phyloP scores from a whole-genome alignment of 2,113 vertebrate species.

The Istiophorus platypterus region DNA sequence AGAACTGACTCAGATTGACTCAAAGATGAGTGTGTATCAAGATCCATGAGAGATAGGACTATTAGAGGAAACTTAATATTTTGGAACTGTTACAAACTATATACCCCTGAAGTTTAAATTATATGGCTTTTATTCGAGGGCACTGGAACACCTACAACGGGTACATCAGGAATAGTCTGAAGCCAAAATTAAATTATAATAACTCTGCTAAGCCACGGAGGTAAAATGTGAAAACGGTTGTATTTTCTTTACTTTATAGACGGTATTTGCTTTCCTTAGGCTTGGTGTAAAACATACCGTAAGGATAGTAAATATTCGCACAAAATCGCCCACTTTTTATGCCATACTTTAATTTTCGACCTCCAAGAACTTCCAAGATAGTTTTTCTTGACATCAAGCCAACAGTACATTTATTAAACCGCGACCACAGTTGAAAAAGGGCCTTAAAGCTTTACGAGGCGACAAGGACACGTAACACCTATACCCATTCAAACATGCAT shows the following conservation, averaged over 20 bases:
- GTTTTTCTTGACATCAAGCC: not conserved
- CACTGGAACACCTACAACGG: not conserved
- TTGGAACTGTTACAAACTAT: not conserved
- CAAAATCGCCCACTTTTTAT: not conserved
- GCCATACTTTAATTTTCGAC: conserved; percentile 10
- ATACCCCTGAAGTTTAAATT: not conserved
- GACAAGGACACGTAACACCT: not conserved
- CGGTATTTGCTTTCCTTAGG: not conserved
- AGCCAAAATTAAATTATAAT: not conserved
- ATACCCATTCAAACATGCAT: not conserved
- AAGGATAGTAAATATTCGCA: not conserved
- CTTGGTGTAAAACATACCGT: not conserved
- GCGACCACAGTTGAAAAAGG: not conserved
- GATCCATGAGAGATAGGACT: not conserved
- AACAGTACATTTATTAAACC: not conserved
- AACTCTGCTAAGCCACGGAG: not conserved
- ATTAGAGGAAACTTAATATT: not conserved
- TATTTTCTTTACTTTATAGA: not conserved
- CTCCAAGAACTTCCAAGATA: conserved; percentile 18
- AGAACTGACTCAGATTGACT: not conserved
- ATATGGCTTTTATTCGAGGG: not conserved
- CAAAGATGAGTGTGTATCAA: not conserved
- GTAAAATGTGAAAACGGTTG: not conserved
- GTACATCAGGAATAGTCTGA: not conserved
- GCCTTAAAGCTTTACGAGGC: not conserved